Evolutionary conservation across 2,888 invertebrate genomes (phyloP).

Genomic region (Leucophora obtusa): DNA sequence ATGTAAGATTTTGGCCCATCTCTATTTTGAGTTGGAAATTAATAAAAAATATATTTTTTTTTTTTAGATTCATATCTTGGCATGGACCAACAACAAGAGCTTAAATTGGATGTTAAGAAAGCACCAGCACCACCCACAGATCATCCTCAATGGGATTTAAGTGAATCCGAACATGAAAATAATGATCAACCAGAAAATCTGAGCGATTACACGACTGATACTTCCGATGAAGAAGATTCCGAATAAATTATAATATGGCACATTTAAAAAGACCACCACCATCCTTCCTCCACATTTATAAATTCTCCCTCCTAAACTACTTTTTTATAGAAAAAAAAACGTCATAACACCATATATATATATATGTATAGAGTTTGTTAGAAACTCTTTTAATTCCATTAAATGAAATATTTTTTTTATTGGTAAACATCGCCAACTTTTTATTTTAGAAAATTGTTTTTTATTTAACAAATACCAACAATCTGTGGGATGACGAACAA

Average conservation of each 20-base stretch:
- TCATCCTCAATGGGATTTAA: constrained; percentile 99
- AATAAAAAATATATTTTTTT: too few species aligned
- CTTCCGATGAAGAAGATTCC: constrained; percentile 82
- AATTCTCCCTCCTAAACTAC: constrained; percentile 58
- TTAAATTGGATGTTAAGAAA: constrained; percentile 98
- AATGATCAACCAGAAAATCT: constrained; percentile 82
- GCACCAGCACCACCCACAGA: constrained; percentile 93
- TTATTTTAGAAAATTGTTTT: constrained; percentile 40
- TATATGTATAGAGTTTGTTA: constrained; percentile 35
- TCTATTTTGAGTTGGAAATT: too few species aligned
- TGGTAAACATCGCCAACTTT: constrained; percentile 22
- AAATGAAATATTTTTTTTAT: constrained; percentile 33
- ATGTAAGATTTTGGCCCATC: too few species aligned
- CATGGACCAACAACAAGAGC: constrained; percentile 95
- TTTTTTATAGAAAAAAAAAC: constrained; percentile 37
- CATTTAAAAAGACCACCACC: constrained; percentile 34
- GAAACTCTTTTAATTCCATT: constrained; percentile 55
- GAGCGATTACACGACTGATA: constrained; percentile 84
- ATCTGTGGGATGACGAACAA: constrained; percentile 41
- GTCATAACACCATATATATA: constrained; percentile 20
- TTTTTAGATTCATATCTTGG: constrained; percentile 95
- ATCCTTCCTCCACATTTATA: constrained; percentile 56
- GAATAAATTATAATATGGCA: constrained; percentile 66
- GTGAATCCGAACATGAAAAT: constrained; percentile 91
- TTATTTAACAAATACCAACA: constrained; percentile 35